A percentile compares a stretch with the other conserved stretches of the same genome.
Evolutionary conservation across 1,140 invertebrate genomes (phyloP).

Genomic region (Saccostrea echinata): DNA sequence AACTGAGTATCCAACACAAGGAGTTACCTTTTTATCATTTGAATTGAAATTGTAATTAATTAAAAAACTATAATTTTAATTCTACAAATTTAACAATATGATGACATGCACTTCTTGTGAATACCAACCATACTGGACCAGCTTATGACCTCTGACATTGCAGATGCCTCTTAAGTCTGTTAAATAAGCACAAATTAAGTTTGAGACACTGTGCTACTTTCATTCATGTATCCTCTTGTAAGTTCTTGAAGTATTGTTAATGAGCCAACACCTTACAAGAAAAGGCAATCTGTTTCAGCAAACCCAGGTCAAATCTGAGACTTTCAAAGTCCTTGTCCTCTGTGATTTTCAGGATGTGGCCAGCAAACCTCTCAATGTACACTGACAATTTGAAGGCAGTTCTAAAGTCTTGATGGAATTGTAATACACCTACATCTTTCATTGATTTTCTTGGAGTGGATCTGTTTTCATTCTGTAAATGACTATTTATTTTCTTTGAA

Average conservation of each 20-base stretch:
- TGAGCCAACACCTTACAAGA: neutral
- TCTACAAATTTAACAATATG: no score
- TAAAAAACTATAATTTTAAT: no score
- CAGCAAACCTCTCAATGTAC: conserved; percentile 42
- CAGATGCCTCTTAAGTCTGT: no score
- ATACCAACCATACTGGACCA: no score
- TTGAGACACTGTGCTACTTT: no score
- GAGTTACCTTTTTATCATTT: no score
- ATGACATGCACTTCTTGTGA: no score
- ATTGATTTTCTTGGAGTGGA: neutral
- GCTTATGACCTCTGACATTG: no score
- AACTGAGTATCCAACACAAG: no score
- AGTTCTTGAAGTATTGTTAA: neutral
- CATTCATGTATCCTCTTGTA: no score
- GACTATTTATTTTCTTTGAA: neutral
- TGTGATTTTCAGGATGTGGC: conserved; percentile 47
- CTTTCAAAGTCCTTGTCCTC: neutral
- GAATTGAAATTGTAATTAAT: no score
- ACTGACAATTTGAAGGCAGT: conserved; percentile 11
- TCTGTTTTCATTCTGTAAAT: neutral
- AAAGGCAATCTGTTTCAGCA: neutral
- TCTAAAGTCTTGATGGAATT: conserved; percentile 11
- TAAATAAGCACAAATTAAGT: no score
- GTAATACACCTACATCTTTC: neutral
- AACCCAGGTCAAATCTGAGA: conserved; percentile 12